Conservation (phyloP, 1,140 invertebrate species). For the Venturia canescens region DNA sequence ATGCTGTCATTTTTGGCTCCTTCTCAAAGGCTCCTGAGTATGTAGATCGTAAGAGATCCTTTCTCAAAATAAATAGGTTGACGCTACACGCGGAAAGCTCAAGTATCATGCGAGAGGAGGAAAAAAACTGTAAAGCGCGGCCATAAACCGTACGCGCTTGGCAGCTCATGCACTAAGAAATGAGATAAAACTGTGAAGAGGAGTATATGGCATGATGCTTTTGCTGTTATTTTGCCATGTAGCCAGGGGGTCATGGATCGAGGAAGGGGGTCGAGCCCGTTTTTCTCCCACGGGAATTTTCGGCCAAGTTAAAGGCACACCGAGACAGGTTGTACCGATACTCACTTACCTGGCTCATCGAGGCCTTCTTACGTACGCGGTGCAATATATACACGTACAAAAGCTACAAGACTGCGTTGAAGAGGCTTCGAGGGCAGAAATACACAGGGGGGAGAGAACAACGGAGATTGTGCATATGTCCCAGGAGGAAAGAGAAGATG, state of each 20-base stretch:
- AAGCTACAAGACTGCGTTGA: neutral
- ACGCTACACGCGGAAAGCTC: neutral
- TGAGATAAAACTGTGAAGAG: constrained; percentile 40
- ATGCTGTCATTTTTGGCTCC: neutral
- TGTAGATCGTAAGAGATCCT: constrained; percentile 24
- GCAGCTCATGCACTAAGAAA: constrained; percentile 44
- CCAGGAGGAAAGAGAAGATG: constrained; percentile 32
- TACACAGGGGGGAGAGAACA: constrained; percentile 51
- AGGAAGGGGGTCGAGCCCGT: neutral
- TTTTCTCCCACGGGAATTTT: constrained; percentile 47
- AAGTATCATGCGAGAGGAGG: constrained; percentile 17
- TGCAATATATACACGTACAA: neutral
- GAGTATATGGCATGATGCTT: constrained; percentile 9
- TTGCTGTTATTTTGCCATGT: constrained; percentile 13
- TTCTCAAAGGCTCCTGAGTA: neutral
- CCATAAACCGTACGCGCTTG: constrained; percentile 42
- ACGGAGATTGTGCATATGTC: constrained; percentile 63
- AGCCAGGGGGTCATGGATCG: neutral
- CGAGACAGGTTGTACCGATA: constrained; percentile 42
- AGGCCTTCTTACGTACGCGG: constrained; percentile 28
- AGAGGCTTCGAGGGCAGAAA: constrained; percentile 21
- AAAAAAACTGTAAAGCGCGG: constrained; percentile 9
- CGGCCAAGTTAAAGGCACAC: constrained; percentile 39
- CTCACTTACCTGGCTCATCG: constrained; percentile 40
- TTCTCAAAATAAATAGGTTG: neutral